Evolutionary conservation across 1,140 invertebrate species (phyloP), one percentile per base, ranked within the genome.

Genomic region (Andricus grossulariae): DNA sequence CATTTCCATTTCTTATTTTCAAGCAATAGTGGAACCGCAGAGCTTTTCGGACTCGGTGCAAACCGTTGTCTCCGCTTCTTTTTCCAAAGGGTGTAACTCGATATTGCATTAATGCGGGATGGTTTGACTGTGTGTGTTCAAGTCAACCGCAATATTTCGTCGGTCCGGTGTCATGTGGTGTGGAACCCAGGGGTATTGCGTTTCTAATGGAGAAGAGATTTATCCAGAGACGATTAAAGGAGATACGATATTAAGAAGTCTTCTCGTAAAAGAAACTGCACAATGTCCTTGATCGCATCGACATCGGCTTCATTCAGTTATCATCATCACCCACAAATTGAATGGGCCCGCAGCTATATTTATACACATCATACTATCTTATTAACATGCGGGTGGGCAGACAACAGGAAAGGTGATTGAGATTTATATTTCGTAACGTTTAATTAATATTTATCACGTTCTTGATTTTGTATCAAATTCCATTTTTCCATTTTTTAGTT

Each of bases 161-260:
- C 79, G 79, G 83, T 82, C 83, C 77, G 81, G 82, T 88, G 85
- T 88, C 86, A 88, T 80, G 84, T 88, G 86, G 82, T 83, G 78
- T 75, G 74, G 82, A 81, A 77, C 85, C 78, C 86, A 86, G 79
- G 82, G 82, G 80, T 88, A 88, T 88, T 86, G 86, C 82, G 73
- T 88, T 88, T 85, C 86, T 77, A 77, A 73, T 57, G 54, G 32
- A 71, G 55, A 77, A 72, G 72, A 77, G 75, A 54, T 71, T 60
- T 18, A 71, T 19, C 60, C 71, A 60, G 13, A 76, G 72, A 75
- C 70, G 52, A 72, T 72, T 72, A 73, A 77, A 77, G 75, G 55
- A 54, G 51, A 76, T 50, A 55, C 51, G 71, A 77, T 77, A 77
- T 73, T 73, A 72, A 77, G 71, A 77, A 66, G 55, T 18, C 0